Evolutionary conservation across 2,888 invertebrate species (phyloP).

Genomic region (Metalampra italica): DNA sequence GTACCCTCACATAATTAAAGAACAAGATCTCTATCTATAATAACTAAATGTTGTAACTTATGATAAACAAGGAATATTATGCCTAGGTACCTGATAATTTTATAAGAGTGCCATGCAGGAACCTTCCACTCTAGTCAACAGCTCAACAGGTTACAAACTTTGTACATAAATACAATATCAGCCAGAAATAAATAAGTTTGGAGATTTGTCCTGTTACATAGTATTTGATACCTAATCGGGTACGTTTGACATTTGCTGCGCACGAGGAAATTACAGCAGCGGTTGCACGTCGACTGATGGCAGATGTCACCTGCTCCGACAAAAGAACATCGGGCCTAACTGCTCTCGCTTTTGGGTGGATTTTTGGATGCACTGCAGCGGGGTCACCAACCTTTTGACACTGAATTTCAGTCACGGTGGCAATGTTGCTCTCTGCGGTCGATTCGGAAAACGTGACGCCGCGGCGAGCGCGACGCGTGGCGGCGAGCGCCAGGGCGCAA

Average conservation of each 20-base stretch:
- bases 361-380: constrained; percentile 47
- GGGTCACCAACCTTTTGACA: constrained; percentile 77
- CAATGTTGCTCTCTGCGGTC: constrained; percentile 61
- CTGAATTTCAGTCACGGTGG: constrained; percentile 70
- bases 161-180: too few species aligned
- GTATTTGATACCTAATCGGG: constrained; percentile 13
- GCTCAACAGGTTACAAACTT: too few species aligned
- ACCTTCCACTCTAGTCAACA: too few species aligned
- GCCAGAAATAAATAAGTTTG: too few species aligned
- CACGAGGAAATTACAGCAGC: constrained; percentile 49
- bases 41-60: too few species aligned
- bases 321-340: constrained; percentile 32
- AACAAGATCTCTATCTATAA: too few species aligned
- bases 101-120: too few species aligned
- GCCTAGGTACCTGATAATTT: too few species aligned
- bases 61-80: too few species aligned
- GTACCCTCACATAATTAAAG: too few species aligned
- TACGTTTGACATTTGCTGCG: constrained; percentile 55
- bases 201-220: neutral
- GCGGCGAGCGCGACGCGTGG: constrained; percentile 66
- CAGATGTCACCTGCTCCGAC: constrained; percentile 31
- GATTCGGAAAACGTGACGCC: constrained; percentile 74
- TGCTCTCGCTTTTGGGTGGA: constrained; percentile 37
- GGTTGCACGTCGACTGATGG: constrained; percentile 25
- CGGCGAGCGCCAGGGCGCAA: constrained; percentile 72